phyloP scores from a whole-genome alignment of 2,113 vertebrate species.

The Neolamprologus longior region DNA sequence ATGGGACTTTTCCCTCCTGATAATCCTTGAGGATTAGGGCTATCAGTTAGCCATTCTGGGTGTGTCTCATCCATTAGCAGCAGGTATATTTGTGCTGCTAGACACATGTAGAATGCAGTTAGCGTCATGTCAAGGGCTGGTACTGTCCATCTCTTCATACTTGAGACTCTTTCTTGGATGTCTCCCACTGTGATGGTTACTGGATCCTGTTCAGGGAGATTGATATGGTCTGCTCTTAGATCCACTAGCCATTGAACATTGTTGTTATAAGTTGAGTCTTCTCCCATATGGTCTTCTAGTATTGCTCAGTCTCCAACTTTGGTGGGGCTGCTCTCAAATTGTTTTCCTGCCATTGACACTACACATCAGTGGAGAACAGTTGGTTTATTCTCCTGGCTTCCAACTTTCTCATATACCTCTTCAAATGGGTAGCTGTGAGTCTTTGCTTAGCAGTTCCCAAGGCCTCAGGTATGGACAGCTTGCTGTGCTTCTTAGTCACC shows the following conservation, averaged over 20 bases:
- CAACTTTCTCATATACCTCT: neutral
- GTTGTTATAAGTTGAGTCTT: neutral
- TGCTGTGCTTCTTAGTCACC: neutral
- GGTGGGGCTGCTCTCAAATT: neutral
- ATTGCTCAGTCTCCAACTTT: neutral
- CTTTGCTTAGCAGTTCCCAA: neutral
- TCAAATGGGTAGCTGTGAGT: neutral
- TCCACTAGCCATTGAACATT: neutral
- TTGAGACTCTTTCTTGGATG: neutral
- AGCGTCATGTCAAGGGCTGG: neutral
- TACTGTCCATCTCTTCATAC: neutral
- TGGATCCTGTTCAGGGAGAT: neutral
- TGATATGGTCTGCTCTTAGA: neutral
- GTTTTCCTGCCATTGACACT: neutral
- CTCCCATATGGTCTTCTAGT: neutral
- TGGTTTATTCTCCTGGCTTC: neutral
- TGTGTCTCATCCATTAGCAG: neutral
- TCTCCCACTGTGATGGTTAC: neutral
- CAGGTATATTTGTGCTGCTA: neutral
- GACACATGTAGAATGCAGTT: neutral
- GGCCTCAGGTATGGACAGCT: neutral
- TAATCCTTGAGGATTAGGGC: neutral
- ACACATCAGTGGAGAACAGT: neutral
- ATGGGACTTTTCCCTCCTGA: neutral
- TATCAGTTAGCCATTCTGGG: neutral